Base-by-base conservation (phyloP, 2,113 vertebrate species). In the Columba janthina region DNA sequence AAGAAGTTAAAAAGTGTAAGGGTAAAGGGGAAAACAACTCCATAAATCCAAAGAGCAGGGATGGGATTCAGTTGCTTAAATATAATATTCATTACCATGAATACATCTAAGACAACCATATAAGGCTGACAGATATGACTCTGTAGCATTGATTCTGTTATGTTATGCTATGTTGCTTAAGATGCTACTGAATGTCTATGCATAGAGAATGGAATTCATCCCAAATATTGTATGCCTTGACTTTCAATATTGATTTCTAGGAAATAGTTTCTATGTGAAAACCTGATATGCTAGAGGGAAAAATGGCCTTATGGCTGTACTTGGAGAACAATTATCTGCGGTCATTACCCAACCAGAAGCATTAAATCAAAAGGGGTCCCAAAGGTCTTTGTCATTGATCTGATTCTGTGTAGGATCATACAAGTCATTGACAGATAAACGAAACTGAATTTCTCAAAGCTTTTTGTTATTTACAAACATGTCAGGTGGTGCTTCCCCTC, bases 21-120 rank as follows among this genome's bases (percentile, higher is more conserved):
- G 4, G 5, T 38, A 34, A 89, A 51, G 3, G 3, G 16, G 5
- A 32, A 22, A 12, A 40, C 46, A 20, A 28, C 5, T 1, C 1
- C 24, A 26, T 16, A 18, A 53, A 62, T 38, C 3, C 10, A 69
- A 88, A 56, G 0, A 42, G 11, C 15, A 31, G 5, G 15, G 11
- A 29, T 34, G 51, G 16, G 9, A 86, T 65, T 75, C n/a, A n/a
- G 16, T 21, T 48, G 10, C 22, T 79, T 34, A 72, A 83, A 51
- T 16, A 13, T 3, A 71, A 4, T 46, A 60, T 42, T 79, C 8
- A 10, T 51, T 46, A 29, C 8, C 62, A 53, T 72, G 38, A 31
- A 51, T 44, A 3, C 29, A 65, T 51, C 40, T 28, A 51, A 72
- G 42, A 50, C 14, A 90, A 42, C 31, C 20, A 28, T 12, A 56